phyloP scores from a whole-genome alignment of 2,888 invertebrate species.

The Agapostemon virescens region DNA sequence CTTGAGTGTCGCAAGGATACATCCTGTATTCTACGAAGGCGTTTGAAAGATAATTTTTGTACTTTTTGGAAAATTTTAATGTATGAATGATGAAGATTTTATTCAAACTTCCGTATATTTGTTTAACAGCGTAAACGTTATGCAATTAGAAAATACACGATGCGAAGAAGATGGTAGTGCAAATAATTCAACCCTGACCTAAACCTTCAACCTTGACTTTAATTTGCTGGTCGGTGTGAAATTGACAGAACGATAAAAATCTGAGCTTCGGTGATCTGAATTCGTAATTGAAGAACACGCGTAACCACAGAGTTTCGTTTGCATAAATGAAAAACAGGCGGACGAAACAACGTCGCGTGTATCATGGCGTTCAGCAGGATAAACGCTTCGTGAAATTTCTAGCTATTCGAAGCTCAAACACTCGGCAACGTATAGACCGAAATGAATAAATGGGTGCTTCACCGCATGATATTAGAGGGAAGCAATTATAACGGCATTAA shows the following conservation, averaged over 20 bases:
- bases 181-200: not conserved
- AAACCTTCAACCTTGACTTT: not conserved
- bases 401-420: not conserved
- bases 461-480: slow-evolving; percentile 31
- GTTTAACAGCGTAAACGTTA: too few relatives aligned
- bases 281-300: not conserved
- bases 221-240: not conserved
- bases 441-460: slow-evolving; percentile 29
- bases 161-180: too few relatives aligned
- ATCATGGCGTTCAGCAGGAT: not conserved
- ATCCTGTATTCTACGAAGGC: too few relatives aligned
- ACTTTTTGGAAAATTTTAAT: too few relatives aligned
- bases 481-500: slow-evolving; percentile 69
- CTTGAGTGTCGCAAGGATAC: too few relatives aligned
- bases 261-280: not conserved
- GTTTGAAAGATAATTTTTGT: too few relatives aligned
- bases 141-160: too few relatives aligned
- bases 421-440: not conserved
- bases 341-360: not conserved
- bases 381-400: not conserved
- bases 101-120: too few relatives aligned
- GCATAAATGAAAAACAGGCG: not conserved
- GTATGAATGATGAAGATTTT: too few relatives aligned
- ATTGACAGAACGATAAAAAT: not conserved
- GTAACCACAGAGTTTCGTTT: not conserved